phyloP scores from a whole-genome alignment of 2,113 vertebrate species.

The Elephantulus edwardii region DNA sequence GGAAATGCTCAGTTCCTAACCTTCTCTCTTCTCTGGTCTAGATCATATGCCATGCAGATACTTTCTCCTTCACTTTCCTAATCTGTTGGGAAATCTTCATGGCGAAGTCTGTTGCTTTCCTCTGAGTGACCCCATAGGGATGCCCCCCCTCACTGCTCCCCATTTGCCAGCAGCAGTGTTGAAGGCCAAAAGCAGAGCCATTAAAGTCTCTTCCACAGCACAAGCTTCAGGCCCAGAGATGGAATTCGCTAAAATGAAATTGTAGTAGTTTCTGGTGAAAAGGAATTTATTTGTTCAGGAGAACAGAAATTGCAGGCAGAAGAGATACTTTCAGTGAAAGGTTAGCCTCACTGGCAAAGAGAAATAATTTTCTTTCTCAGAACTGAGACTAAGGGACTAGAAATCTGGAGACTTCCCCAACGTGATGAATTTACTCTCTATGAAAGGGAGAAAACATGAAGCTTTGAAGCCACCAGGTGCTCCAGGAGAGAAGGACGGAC shows the following conservation, averaged over 20 bases:
- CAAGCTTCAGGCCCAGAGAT: background rate
- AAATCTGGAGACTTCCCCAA: background rate
- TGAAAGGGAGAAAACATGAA: background rate
- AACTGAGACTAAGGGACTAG: background rate
- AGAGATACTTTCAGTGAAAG: background rate
- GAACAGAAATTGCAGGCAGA: background rate
- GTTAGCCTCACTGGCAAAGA: background rate
- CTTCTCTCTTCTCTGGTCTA: background rate
- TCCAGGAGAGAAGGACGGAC: no score
- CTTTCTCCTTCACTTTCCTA: background rate
- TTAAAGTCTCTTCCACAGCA: background rate
- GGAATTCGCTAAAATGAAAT: conserved; percentile 6
- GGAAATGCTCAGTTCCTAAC: background rate
- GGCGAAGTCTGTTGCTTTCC: background rate
- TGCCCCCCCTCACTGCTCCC: background rate
- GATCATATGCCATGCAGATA: background rate
- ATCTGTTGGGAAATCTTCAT: background rate
- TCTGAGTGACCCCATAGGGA: background rate
- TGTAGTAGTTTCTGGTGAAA: background rate
- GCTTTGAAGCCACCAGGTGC: no score
- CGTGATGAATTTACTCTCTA: background rate
- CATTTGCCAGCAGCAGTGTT: background rate
- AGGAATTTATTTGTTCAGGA: background rate
- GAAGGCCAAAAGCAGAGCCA: background rate
- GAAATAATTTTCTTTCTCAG: background rate